phyloP scores from a whole-genome alignment of 2,888 invertebrate genomes.

The Mactromeris polynyma region DNA sequence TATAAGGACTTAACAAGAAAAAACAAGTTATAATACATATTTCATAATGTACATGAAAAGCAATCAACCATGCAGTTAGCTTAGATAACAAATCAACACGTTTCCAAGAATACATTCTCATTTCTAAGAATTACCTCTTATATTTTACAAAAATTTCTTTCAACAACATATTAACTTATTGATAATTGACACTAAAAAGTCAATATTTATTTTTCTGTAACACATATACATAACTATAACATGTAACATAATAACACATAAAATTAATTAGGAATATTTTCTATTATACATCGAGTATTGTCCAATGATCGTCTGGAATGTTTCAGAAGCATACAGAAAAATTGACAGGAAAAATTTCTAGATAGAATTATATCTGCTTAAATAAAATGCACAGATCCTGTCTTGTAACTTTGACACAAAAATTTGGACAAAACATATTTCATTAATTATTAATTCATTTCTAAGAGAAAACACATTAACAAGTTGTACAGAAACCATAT shows the following conservation, averaged over 20 bases:
- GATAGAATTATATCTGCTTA: too few relatives aligned
- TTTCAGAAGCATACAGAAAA: too few relatives aligned
- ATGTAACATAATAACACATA: too few relatives aligned
- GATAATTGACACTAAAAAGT: neutral
- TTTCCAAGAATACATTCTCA: neutral
- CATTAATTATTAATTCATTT: neutral
- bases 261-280: too few relatives aligned
- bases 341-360: too few relatives aligned
- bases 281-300: too few relatives aligned
- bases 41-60: neutral
- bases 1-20: neutral
- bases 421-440: neutral
- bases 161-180: neutral
- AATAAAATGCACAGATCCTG: too few relatives aligned
- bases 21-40: neutral
- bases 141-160: neutral
- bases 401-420: neutral
- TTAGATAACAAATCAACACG: neutral
- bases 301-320: too few relatives aligned
- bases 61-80: neutral
- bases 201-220: too few relatives aligned
- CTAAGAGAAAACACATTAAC: neutral
- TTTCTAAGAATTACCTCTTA: neutral
- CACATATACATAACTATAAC: too few relatives aligned
- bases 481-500: neutral